Percentiles rank a stretch among this genome's conserved stretches.
Conservation (phyloP, 2,113 vertebrate species). For the Hippolais icterina region DNA sequence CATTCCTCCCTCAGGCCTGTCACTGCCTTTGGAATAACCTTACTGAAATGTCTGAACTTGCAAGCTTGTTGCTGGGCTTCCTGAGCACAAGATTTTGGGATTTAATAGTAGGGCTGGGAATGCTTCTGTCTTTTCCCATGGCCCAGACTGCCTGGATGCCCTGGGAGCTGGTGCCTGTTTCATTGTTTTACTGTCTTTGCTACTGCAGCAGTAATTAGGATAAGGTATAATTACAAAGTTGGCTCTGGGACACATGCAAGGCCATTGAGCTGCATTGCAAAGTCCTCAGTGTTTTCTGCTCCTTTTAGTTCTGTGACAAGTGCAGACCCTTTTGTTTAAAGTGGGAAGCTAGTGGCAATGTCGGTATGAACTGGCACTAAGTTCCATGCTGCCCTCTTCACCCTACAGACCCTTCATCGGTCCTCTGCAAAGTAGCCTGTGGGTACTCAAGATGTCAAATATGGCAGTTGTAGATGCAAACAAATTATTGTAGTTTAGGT, state of each 20-base stretch:
- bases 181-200: neutral
- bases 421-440: neutral
- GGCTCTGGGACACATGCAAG: neutral
- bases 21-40: neutral
- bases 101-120: neutral
- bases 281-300: neutral
- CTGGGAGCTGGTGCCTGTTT: neutral
- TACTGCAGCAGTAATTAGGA: neutral
- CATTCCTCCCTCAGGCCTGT: neutral
- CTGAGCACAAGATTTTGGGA: neutral
- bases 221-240: neutral
- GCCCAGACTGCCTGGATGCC: neutral
- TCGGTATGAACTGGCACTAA: neutral
- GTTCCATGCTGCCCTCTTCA: neutral
- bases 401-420: neutral
- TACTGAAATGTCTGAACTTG: neutral
- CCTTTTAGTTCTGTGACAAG: neutral
- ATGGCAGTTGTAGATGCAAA: neutral
- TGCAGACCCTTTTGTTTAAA: neutral
- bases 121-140: neutral
- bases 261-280: neutral
- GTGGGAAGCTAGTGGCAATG: neutral
- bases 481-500: neutral
- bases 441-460: neutral
- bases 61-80: neutral